Evolutionary conservation across 2,113 vertebrate genomes (phyloP), one percentile per base, ranked within the genome.

Genomic region (Proterorhinus semilunaris): DNA sequence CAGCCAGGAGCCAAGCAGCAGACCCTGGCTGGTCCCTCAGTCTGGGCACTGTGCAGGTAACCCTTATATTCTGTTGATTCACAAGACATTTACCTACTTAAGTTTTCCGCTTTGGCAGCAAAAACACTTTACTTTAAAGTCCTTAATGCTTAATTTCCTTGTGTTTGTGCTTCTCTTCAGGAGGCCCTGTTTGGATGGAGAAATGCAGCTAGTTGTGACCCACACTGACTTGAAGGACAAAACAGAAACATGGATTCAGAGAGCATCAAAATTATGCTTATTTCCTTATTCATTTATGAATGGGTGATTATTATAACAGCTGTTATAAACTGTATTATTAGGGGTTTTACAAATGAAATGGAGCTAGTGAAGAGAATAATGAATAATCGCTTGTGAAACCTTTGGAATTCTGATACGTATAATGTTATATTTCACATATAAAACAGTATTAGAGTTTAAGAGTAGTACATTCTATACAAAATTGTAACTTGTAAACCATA

Each of bases 11-110:
- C 54, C 64, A 82, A 1, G 86, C 67, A 62, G 90, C 90, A 62
- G 81, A 84, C 4, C 59, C 69, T 1, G 87, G 88, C 68, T 89
- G 87, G 91, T 74, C 53, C 0, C 47, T 85, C 71, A 85, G 87
- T 71, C 71, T 90, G 36, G 87, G 80, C 16, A 58, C 83, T 6
- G 75, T 90, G 36, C 89, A 92, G 92, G 92, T 93, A 67, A 8
- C 42, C 43, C 58, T 61, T 15, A 45, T 36, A 5, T 36, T 36
- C 27, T 36, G 27, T 36, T 36, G 27, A 21, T 21, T 21, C 21
- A 21, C 21, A 21, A 21, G 21, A 36, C 27, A 36, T 36, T 36
- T 36, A 3, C 27, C 7, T 6, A 10, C 46, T 10, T 47, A 7
- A 4, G 46, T 47, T 47, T 47, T 8, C 46, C 10, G 46, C 46